phyloP scores from a whole-genome alignment of 2,113 vertebrate species.

The Seriola aureovittata region DNA sequence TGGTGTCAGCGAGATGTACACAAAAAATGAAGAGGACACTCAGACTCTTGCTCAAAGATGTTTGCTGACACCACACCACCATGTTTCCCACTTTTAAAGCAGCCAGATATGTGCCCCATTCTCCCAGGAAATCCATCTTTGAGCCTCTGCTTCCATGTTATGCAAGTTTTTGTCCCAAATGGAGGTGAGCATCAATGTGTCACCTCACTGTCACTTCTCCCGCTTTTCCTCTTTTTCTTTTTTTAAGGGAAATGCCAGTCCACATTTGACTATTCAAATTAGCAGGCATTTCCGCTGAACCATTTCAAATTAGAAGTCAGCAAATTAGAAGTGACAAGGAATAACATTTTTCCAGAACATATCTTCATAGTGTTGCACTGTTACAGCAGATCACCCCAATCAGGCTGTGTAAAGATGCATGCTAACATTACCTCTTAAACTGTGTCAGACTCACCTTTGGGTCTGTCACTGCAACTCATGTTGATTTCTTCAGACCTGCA shows the following conservation, averaged over 20 bases:
- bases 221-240: background rate
- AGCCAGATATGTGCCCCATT: background rate
- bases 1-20: background rate
- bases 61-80: background rate
- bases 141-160: conserved; percentile 13
- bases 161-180: background rate
- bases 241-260: background rate
- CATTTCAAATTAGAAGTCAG: background rate
- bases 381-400: background rate
- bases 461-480: background rate
- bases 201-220: background rate
- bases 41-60: background rate
- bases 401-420: background rate
- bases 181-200: background rate
- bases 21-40: background rate
- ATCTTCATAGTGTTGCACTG: background rate
- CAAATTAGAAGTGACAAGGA: background rate
- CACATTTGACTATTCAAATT: background rate
- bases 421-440: background rate
- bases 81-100: background rate
- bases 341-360: background rate
- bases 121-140: background rate
- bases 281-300: background rate
- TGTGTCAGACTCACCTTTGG: background rate
- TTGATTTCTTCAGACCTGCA: background rate